Base-by-base conservation (phyloP, 2,888 invertebrate species). In the Sinodicranocentrus sp. region DNA sequence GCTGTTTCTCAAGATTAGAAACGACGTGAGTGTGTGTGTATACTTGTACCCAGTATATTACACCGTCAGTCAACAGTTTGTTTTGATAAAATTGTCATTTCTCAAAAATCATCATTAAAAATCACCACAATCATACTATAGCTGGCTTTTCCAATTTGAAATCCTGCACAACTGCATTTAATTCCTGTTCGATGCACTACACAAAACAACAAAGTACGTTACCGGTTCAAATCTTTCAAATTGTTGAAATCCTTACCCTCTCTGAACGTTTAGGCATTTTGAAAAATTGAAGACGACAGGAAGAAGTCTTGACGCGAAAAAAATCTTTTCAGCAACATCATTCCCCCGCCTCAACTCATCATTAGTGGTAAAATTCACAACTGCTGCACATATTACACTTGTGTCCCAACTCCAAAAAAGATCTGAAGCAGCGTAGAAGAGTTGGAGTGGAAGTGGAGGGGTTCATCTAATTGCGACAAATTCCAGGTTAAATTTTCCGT, bases 401-500 rank as follows among this genome's bases (percentile, higher is more conserved):
- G 6, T 10, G n/a, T n/a, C n/a, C n/a, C n/a, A n/a, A n/a, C n/a
- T n/a, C n/a, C n/a, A n/a, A n/a, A n/a, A n/a, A n/a, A n/a, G n/a
- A n/a, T n/a, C n/a, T n/a, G n/a, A n/a, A n/a, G n/a, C n/a, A n/a
- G n/a, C n/a, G n/a, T n/a, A n/a, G n/a, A n/a, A 57, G 57, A 57
- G 21, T 57, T 21, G 48, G 48, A 39, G 48, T 10, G n/a, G 48
- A 13, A 57, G 57, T 25, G 10, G 57, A 75, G 2, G 76, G 79
- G 71, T 65, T 83, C 79, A 82, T 86, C 87, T 88, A 88, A 88
- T 88, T 88, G 88, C 88, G 88, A 88, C 88, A 88, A 88, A 88
- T 88, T 88, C 88, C 87, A 82, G 67, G 88, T 87, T 88, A 87
- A 88, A 88, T 88, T 88, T 86, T 80, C 86, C 88, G 88, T 88